Evolutionary conservation across 2,797 vertebrate genomes (phyloP), one percentile per base, ranked within the genome.

Genomic region (Prunella strophiata): DNA sequence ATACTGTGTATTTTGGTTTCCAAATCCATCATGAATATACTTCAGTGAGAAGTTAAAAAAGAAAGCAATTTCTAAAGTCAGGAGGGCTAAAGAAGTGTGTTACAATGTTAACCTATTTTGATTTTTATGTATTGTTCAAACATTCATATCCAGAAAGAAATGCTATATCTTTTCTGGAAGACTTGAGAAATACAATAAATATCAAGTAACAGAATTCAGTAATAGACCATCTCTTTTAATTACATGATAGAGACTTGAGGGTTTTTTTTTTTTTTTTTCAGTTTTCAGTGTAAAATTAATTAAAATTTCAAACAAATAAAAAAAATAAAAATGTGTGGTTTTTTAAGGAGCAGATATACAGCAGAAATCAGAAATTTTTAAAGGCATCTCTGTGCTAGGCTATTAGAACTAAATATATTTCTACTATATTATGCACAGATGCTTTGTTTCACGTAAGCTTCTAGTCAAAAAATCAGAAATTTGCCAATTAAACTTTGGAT

Each of bases 61-160:
- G 2, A 78, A 84, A 36, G 8, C 4, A 25, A 43, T 65, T 59
- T 40, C 16, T 68, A 4, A 74, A 82, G 13, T n/a, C 8, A 59
- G 9, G 30, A 80, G 6, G 15, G 16, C 18, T 59, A 36, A 80
- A 62, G 34, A 61, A 29, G 5, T 0, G 0, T 12, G 7, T 25
- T 50, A 72, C 12, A 13, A 8, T 15, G 1, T 12, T 26, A 47
- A 26, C 16, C 17, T 21, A 9, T 50, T 61, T 82, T 16, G 13
- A 68, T 52, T 80, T n/a, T 72, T 42, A 20, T 1, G 2, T 48
- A 21, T 61, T 62, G 71, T 45, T 88, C 30, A 16, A 74, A n/a
- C 3, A 34, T 68, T 68, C 21, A 50, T 8, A 42, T 40, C 38
- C 66, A 47, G 36, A 50, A 47, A 58, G 10, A 7, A 63, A 87